These are phyloP conservation scores for Aix galericulata DNA, from an alignment of 2,113 vertebrate species.

Conservation along the genomic window DNA sequence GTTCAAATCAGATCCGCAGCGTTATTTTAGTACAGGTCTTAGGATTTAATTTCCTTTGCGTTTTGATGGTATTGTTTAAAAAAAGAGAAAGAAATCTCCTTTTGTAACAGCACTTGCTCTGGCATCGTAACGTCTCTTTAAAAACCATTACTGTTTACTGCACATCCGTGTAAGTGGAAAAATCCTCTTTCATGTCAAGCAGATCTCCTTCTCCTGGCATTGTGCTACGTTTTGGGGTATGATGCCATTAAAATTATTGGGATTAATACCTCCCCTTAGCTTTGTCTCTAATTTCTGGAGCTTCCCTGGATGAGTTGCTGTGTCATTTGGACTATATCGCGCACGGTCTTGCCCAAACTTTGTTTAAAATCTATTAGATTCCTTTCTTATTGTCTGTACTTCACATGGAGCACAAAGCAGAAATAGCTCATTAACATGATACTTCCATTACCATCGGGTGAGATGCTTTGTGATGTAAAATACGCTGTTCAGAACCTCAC, in stretches of 20 bases:
- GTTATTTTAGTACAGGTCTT: neutral
- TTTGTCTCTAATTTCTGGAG: rapidly evolving
- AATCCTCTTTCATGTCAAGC: neutral
- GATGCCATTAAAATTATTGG: rapidly evolving
- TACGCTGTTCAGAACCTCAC: rapidly evolving
- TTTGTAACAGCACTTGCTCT: neutral
- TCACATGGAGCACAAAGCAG: neutral
- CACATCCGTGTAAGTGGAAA: neutral
- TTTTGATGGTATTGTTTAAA: neutral
- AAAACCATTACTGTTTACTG: neutral
- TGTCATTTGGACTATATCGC: rapidly evolving
- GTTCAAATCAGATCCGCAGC: neutral
- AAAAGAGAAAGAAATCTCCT: neutral
- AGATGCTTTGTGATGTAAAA: neutral
- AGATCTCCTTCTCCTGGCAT: neutral
- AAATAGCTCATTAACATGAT: neutral
- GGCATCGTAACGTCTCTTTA: neutral
- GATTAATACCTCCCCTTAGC: neutral
- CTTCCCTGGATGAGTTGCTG: rapidly evolving
- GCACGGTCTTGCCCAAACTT: neutral
- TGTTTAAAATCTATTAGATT: rapidly evolving
- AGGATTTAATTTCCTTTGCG: neutral
- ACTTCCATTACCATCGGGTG: neutral
- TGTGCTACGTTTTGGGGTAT: neutral
- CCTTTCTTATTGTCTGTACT: neutral